Evolutionary conservation across 2,888 invertebrate species (phyloP).

Genomic region (Ectobius pallidus): DNA sequence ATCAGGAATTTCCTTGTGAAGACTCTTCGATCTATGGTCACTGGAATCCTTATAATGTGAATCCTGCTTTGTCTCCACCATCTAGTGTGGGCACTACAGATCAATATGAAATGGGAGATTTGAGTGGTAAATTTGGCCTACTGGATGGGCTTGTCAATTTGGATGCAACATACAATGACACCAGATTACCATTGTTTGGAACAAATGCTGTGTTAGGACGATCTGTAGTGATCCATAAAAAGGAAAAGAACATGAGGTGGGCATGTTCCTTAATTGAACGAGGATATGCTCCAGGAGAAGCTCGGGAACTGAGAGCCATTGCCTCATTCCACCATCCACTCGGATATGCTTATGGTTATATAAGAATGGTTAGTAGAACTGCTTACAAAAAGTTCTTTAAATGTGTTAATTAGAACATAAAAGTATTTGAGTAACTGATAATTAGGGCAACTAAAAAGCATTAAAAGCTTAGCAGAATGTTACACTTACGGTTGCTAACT

Average conservation of each 20-base stretch:
- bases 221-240: slow-evolving; percentile 84
- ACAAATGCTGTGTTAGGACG: slow-evolving; percentile 81
- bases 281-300: slow-evolving; percentile 87
- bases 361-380: slow-evolving; percentile 74
- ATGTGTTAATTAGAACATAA: no score
- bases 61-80: slow-evolving; percentile 65
- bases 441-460: no score
- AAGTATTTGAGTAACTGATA: no score
- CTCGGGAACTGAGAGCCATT: slow-evolving; percentile 81
- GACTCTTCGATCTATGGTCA: slow-evolving; percentile 80
- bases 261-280: slow-evolving; percentile 85
- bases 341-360: slow-evolving; percentile 84
- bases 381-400: no score
- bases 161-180: slow-evolving; percentile 71
- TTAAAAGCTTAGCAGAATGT: no score
- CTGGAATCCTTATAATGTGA: slow-evolving; percentile 83
- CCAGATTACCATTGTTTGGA: slow-evolving; percentile 81
- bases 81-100: slow-evolving; percentile 76
- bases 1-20: slow-evolving; percentile 88
- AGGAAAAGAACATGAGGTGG: slow-evolving; percentile 62
- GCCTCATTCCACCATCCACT: slow-evolving; percentile 91
- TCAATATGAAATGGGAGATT: slow-evolving; percentile 84
- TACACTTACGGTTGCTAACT: no score
- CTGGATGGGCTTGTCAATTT: slow-evolving; percentile 65
- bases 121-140: slow-evolving; percentile 85